Evolutionary conservation across 2,797 vertebrate genomes (phyloP), one percentile per base, ranked within the genome.

Genomic region (Acrossocheilus fasciatus): DNA sequence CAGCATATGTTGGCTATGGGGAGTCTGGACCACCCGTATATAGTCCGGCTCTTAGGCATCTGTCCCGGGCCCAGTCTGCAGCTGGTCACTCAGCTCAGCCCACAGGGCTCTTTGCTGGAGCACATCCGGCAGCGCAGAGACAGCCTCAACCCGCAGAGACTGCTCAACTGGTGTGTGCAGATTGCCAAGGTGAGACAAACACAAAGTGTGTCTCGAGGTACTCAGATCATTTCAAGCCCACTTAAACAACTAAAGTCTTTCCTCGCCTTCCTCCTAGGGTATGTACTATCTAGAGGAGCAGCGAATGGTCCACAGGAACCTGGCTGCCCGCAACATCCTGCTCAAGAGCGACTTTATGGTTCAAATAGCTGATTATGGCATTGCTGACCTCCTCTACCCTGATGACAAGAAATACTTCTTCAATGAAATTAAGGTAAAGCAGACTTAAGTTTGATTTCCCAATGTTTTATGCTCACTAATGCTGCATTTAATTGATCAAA

Each of bases 161-260:
- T 99, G 87, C 97, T 99, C 90, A 99, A 99, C 94, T 99, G 98
- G 98, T 97, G 97, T 94, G 97, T 99, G 84, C 98, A 99, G 91
- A 98, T 99, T 14, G 98, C 98, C 90, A 99, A 98, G 97, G 98
- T 99, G 92, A 83, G 26, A 12, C 18, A 5, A 10, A n/a, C 43
- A 50, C 43, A n/a, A 50, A 47, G 5, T 45, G 57, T 0, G 2
- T 79, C 43, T 79, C 4, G n/a, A 30, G 57, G 4, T 30, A 45
- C 34, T 45, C 17, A 14, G 62, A 36, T 81, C 18, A 54, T 72
- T 54, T 70, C 20, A 41, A 5, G 3, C 30, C 12, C 18, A 54
- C 41, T 26, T 52, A 18, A 72, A 72, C 68, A 43, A 41, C 34
- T 52, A 4, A 82, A 82, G 20, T 39, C 15, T 59, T 45, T 30